Conservation (phyloP, 2,113 vertebrate genomes). For the Coracopsis vasa region DNA sequence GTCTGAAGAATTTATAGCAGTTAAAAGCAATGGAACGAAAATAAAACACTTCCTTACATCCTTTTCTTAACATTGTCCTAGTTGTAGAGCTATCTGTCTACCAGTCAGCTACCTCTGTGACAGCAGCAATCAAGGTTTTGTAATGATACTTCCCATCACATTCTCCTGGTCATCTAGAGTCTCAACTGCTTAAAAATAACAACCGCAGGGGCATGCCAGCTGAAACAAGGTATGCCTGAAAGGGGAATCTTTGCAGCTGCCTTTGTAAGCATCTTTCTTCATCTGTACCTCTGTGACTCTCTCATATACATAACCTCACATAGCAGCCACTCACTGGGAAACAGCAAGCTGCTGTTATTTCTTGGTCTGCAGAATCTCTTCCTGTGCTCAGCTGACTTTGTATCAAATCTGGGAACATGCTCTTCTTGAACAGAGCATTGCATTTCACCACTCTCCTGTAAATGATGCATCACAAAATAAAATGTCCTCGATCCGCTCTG, state of each 20-base stretch:
- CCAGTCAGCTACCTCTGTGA: background rate
- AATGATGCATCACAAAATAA: background rate
- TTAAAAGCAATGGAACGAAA: conserved; percentile 25
- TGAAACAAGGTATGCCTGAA: background rate
- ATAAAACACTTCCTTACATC: conserved; percentile 15
- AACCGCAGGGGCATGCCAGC: background rate
- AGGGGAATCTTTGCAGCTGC: background rate
- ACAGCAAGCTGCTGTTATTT: background rate
- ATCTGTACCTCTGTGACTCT: background rate
- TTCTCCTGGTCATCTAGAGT: background rate
- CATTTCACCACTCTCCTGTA: background rate
- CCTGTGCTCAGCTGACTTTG: background rate
- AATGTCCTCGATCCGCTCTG: background rate
- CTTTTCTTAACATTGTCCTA: background rate
- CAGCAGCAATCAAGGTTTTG: background rate
- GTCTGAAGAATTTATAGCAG: conserved; percentile 16
- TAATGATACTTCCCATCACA: background rate
- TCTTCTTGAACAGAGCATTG: background rate
- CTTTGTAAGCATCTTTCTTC: background rate
- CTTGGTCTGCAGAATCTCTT: background rate
- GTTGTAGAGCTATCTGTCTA: background rate
- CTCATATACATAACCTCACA: background rate
- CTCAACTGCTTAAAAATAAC: background rate
- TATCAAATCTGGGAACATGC: background rate
- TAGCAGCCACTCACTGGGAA: background rate